These are phyloP conservation scores for Epizoanthus scotinus DNA, from an alignment of 92 coral and sea anemone genomes.

Conservation along the genomic window DNA sequence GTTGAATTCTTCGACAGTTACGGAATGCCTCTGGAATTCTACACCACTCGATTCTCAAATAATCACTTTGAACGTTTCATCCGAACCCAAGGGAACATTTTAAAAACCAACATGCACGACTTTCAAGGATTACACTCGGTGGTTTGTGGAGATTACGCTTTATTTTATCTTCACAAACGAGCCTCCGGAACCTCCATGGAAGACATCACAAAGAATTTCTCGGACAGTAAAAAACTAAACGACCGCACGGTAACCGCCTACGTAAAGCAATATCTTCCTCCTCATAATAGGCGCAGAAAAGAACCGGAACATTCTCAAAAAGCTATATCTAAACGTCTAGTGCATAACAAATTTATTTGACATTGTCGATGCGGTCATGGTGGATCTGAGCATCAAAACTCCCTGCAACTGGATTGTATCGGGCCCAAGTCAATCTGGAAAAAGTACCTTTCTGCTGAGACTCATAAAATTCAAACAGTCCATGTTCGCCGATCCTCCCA, in stretches of 20 bases:
- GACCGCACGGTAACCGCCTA: no score
- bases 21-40: conserved; percentile 23
- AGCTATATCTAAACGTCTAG: neutral
- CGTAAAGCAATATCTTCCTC: no score
- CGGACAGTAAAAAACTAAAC: no score
- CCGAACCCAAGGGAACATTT: neutral
- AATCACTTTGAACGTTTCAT: no score
- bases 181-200: neutral
- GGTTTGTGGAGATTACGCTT: no score
- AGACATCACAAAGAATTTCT: neutral
- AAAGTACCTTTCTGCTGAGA: neutral
- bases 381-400: neutral
- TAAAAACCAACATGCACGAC: conserved; percentile 1
- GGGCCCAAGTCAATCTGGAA: conserved; percentile 13
- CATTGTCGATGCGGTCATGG: no score
- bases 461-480: neutral
- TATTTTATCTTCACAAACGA: conserved; percentile 33
- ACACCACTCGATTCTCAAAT: neutral
- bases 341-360: neutral
- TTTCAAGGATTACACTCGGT: conserved; percentile 32
- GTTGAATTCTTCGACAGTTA: conserved; percentile 59
- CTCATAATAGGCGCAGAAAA: neutral
- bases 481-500: neutral
- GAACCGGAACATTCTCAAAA: neutral
- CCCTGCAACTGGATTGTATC: neutral